Percentiles rank a stretch among this genome's conserved stretches.
phyloP scores from a whole-genome alignment of 2,888 invertebrate genomes.

The Polyommatus icarus region DNA sequence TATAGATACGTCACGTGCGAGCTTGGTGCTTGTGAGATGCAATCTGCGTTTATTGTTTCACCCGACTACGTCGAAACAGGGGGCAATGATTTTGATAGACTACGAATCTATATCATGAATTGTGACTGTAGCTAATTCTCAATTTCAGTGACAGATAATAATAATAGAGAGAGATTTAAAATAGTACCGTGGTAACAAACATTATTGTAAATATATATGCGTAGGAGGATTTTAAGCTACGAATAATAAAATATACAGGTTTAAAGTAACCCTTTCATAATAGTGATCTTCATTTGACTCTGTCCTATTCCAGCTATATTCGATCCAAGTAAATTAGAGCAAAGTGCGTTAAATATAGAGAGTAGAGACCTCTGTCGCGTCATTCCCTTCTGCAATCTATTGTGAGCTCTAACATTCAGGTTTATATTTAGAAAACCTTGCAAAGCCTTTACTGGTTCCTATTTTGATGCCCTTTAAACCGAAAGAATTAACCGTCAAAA shows the following conservation, averaged over 20 bases:
- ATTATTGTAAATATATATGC: too few species aligned
- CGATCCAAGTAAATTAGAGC: neutral
- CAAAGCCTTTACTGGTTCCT: neutral
- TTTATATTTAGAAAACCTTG: neutral
- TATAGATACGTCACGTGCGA: neutral
- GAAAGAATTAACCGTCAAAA: neutral
- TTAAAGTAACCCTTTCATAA: too few species aligned
- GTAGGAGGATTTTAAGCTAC: too few species aligned
- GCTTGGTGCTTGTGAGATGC: neutral
- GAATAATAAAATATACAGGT: too few species aligned
- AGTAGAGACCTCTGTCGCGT: neutral
- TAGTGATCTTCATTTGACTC: neutral
- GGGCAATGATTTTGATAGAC: neutral
- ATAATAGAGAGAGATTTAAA: too few species aligned
- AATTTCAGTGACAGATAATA: too few species aligned
- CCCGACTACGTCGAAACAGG: neutral
- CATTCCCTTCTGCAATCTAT: neutral
- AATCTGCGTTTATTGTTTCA: neutral
- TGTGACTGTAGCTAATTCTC: too few species aligned
- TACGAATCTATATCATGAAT: neutral
- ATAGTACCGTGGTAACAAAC: too few species aligned
- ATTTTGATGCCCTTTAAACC: neutral
- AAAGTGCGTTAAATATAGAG: neutral
- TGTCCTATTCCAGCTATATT: neutral
- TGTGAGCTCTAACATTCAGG: neutral